Conservation (phyloP, 2,888 invertebrate species). For the Cistogaster globosa region DNA sequence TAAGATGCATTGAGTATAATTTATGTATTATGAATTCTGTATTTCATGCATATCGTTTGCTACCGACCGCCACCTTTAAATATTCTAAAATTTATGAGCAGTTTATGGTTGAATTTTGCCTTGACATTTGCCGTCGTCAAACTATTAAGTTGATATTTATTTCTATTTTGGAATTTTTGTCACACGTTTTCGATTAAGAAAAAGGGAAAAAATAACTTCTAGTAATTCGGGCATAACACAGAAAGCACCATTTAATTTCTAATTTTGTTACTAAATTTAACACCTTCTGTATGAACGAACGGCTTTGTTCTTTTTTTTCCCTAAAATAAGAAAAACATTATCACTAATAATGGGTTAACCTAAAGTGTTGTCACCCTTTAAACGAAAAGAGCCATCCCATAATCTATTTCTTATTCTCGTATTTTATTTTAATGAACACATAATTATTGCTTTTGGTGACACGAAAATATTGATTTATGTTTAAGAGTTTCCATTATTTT, state of each 20-base stretch:
- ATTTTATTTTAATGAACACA: not conserved
- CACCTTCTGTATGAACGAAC: too few species aligned
- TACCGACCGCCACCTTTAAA: conserved; percentile 28
- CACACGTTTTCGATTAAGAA: not conserved
- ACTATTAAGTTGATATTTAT: conserved; percentile 36
- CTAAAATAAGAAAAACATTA: conserved; percentile 39
- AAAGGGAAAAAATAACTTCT: conserved; percentile 35
- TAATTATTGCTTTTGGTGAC: conserved; percentile 31
- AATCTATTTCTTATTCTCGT: not conserved
- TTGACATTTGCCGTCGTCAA: conserved; percentile 39
- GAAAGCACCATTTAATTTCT: conserved; percentile 65
- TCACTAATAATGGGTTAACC: conserved; percentile 69
- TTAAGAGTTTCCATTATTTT: conserved; percentile 6
- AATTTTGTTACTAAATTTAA: conserved; percentile 52
- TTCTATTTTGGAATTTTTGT: conserved; percentile 8
- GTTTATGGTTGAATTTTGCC: conserved; percentile 10
- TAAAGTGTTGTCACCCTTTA: conserved; percentile 47
- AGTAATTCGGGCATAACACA: conserved; percentile 53
- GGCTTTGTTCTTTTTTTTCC: conserved; percentile 5
- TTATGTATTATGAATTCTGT: conserved; percentile 12
- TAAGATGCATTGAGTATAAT: too few species aligned
- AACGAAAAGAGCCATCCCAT: not conserved
- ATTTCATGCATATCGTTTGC: conserved; percentile 25
- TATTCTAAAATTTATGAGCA: conserved; percentile 50
- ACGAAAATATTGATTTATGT: conserved; percentile 66